phyloP scores from a whole-genome alignment of 2,888 invertebrate genomes.

The Melipona beecheii region DNA sequence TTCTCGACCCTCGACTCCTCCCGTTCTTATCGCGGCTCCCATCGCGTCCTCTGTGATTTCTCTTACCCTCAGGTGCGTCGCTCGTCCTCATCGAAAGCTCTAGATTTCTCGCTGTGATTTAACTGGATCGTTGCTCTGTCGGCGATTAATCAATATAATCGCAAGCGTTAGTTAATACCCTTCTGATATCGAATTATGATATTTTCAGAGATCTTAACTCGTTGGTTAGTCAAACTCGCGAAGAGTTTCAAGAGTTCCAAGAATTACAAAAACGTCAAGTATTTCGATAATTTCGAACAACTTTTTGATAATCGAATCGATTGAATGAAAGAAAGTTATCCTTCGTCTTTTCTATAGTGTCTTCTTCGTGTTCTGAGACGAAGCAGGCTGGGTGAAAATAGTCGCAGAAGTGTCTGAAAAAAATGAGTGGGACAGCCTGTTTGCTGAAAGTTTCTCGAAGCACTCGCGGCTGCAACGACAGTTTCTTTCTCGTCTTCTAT shows the following conservation, averaged over 20 bases:
- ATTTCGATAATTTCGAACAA: neutral
- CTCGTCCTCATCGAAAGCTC: constrained; percentile 12
- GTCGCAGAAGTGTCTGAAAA: constrained; percentile 1
- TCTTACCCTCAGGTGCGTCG: constrained; percentile 27
- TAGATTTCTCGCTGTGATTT: constrained; percentile 32
- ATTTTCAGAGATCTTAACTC: too few relatives aligned
- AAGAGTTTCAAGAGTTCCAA: neutral
- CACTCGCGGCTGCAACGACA: constrained; percentile 11
- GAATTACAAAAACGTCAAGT: neutral
- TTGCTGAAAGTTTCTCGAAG: constrained; percentile 27
- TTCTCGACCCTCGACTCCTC: constrained; percentile 39
- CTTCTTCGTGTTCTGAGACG: neutral
- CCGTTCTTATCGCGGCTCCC: constrained; percentile 30
- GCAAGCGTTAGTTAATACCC: neutral
- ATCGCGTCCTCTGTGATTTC: constrained; percentile 42
- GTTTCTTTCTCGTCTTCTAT: constrained; percentile 18
- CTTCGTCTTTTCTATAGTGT: neutral
- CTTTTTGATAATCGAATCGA: neutral
- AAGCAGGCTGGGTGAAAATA: neutral
- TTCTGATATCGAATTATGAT: too few relatives aligned
- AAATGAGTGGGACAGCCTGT: constrained; percentile 21
- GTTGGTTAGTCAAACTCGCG: neutral
- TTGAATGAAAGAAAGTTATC: neutral
- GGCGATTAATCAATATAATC: constrained; percentile 61
- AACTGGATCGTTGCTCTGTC: neutral